phyloP scores from a whole-genome alignment of 2,797 vertebrate species.

The Anisognathus igniventris region DNA sequence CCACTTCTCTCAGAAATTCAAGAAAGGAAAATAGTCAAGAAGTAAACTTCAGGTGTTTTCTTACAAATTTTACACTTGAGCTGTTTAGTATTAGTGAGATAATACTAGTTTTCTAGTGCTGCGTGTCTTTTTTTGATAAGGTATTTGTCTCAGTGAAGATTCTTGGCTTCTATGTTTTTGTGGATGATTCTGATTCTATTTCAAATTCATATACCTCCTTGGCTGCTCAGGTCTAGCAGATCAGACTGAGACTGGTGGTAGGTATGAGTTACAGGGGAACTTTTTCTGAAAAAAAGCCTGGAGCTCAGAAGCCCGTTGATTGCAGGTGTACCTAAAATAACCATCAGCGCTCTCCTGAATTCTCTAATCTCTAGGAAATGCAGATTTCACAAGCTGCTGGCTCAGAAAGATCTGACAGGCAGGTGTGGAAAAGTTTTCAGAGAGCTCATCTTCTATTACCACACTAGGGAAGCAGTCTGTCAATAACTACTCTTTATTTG shows the following conservation, averaged over 20 bases:
- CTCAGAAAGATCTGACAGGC: slow-evolving; percentile 6
- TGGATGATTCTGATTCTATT: slow-evolving; percentile 43
- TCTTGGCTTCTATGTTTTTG: slow-evolving; percentile 25
- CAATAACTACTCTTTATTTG: background rate
- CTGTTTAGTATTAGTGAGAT: slow-evolving; percentile 5
- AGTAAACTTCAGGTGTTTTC: slow-evolving; percentile 28
- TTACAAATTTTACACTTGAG: slow-evolving; percentile 15
- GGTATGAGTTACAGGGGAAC: background rate
- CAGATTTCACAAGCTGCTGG: background rate
- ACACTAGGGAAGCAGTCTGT: background rate
- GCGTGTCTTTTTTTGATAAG: slow-evolving; percentile 31
- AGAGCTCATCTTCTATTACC: background rate
- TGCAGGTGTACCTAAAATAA: slow-evolving; percentile 15
- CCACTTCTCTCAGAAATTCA: background rate
- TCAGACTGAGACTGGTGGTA: slow-evolving; percentile 9
- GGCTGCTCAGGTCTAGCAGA: slow-evolving; percentile 61
- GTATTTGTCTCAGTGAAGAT: slow-evolving; percentile 26
- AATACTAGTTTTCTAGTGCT: slow-evolving; percentile 25
- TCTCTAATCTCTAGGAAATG: background rate
- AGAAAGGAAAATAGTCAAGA: slow-evolving; percentile 2
- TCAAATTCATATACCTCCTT: slow-evolving; percentile 64
- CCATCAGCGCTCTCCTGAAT: background rate
- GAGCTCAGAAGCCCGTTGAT: slow-evolving; percentile 9
- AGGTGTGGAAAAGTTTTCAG: background rate
- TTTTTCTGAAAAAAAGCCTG: slow-evolving; percentile 15